Conservation (phyloP, 1,140 invertebrate genomes). For the Brachionus asplanchnoidis region DNA sequence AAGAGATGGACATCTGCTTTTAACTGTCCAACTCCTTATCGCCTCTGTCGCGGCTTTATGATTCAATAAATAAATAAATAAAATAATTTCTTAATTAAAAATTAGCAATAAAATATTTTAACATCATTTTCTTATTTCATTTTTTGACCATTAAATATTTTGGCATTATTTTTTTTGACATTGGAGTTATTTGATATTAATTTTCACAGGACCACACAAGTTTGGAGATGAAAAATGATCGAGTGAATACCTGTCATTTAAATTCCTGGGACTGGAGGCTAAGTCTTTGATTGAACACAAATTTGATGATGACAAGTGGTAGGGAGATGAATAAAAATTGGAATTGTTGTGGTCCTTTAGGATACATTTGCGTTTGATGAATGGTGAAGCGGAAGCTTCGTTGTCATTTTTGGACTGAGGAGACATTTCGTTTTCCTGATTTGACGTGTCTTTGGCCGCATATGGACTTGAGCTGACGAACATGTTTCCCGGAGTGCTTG, state of each 20-base stretch:
- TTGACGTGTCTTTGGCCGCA: neutral
- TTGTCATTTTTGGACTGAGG: neutral
- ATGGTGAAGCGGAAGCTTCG: neutral
- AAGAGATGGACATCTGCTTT: too few relatives aligned
- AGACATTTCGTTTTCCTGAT: slow-evolving; percentile 7
- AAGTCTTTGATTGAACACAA: neutral
- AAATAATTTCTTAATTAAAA: too few relatives aligned
- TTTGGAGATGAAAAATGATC: too few relatives aligned
- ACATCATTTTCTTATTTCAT: too few relatives aligned
- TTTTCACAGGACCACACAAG: too few relatives aligned
- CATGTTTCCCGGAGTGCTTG: neutral
- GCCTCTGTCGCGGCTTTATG: too few relatives aligned
- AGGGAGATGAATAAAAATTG: neutral
- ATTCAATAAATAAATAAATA: too few relatives aligned
- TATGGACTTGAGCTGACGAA: neutral
- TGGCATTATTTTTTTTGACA: neutral
- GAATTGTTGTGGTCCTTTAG: slow-evolving; percentile 9
- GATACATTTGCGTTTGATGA: slow-evolving; percentile 14
- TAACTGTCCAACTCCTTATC: too few relatives aligned
- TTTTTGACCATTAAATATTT: neutral
- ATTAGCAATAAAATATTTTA: too few relatives aligned
- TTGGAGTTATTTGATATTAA: too few relatives aligned
- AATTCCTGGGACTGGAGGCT: neutral
- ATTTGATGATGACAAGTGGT: neutral
- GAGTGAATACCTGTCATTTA: slow-evolving; percentile 12